A percentile compares a stretch with the other conserved stretches of the same genome.
Evolutionary conservation across 1,140 invertebrate species (phyloP).

Genomic region (Eupristina koningsbergeri): DNA sequence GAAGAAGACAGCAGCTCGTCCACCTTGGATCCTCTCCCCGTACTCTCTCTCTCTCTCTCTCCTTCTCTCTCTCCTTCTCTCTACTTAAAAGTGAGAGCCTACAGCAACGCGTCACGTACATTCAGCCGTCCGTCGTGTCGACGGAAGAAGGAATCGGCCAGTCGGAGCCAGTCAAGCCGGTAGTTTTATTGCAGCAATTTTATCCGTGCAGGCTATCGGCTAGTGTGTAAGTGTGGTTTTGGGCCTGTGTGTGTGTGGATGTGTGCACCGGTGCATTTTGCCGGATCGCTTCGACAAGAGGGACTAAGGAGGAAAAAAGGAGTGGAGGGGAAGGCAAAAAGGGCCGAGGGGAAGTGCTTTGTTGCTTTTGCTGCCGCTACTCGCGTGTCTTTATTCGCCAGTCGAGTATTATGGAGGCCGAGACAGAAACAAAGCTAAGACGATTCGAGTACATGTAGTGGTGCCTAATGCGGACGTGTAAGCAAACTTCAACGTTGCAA

Average conservation of each 20-base stretch:
- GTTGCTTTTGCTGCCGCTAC: background rate
- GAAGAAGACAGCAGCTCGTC: constrained; percentile 51
- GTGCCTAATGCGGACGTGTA: background rate
- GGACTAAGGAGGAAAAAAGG: background rate
- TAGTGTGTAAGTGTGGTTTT: no score
- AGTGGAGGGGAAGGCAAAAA: background rate
- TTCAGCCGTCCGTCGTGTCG: constrained; percentile 2
- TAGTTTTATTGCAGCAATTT: constrained; percentile 49
- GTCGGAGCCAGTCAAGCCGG: constrained; percentile 40
- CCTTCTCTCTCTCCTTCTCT: background rate
- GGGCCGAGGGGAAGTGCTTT: background rate
- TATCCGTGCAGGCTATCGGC: constrained; percentile 22
- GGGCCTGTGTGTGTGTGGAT: no score
- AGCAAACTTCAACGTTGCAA: background rate
- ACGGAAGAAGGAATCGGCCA: constrained; percentile 4
- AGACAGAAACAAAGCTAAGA: background rate
- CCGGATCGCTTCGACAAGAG: constrained; percentile 8
- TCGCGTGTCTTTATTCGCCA: constrained; percentile 16
- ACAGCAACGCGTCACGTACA: background rate
- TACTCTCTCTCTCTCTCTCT: no score
- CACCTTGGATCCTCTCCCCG: constrained; percentile 53
- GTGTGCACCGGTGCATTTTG: no score
- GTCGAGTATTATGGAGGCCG: background rate
- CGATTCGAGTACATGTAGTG: background rate
- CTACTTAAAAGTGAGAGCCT: background rate